phyloP scores from a whole-genome alignment of 2,797 vertebrate genomes.

The Paratrypauchen microcephalus region DNA sequence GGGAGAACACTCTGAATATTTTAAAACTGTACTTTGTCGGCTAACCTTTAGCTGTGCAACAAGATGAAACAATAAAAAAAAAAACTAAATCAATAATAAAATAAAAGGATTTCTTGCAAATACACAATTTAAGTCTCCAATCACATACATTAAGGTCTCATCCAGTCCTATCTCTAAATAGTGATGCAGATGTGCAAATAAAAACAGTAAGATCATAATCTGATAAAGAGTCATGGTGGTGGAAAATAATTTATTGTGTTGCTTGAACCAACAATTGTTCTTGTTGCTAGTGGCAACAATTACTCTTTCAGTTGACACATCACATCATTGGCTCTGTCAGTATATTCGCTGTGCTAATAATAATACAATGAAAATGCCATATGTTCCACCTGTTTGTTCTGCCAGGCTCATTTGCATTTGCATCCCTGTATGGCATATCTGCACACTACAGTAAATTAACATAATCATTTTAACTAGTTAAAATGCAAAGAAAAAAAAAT shows the following conservation, averaged over 20 bases:
- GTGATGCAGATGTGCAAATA: conserved; percentile 4
- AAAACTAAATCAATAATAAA: too few species aligned
- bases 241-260: conserved; percentile 2
- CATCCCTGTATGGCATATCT: background rate
- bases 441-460: background rate
- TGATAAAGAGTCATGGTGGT: background rate
- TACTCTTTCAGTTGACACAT: conserved; percentile 8
- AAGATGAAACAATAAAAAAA: too few species aligned
- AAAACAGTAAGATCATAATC: conserved; percentile 10
- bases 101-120: too few species aligned
- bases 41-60: background rate
- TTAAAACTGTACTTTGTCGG: background rate
- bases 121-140: too few species aligned
- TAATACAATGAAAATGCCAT: conserved; percentile 9
- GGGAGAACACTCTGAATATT: background rate
- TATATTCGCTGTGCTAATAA: background rate
- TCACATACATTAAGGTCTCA: too few species aligned
- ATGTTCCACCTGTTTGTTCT: background rate
- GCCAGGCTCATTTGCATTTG: background rate
- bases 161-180: too few species aligned
- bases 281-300: conserved; percentile 11
- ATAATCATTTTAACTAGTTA: background rate
- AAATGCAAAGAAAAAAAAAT: too few species aligned
- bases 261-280: conserved; percentile 6
- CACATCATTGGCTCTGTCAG: background rate